Conservation (phyloP, 2,113 vertebrate genomes). For the Trachemys scripta region DNA sequence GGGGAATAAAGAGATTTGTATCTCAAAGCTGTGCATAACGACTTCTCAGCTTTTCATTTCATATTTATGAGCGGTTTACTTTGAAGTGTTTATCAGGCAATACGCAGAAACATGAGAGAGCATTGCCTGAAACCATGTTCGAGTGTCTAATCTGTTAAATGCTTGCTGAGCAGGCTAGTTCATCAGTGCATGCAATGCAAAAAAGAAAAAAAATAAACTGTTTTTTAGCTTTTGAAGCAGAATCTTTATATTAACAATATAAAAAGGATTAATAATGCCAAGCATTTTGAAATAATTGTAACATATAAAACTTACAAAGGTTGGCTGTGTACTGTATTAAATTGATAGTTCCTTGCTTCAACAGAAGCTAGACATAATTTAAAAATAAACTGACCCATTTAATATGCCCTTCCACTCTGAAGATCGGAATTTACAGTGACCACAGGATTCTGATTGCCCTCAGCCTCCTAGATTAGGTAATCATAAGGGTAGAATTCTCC, state of each 20-base stretch:
- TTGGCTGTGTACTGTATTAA: conserved; percentile 69
- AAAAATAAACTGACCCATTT: conserved; percentile 58
- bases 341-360: conserved; percentile 69
- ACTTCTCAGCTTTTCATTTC: conserved; percentile 88
- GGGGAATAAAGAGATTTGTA: conserved; percentile 90
- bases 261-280: conserved; percentile 81
- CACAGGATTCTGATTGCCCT: background rate
- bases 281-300: conserved; percentile 79
- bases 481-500: conserved; percentile 19
- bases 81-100: conserved; percentile 92
- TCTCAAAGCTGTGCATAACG: conserved; percentile 88
- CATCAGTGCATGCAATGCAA: conserved; percentile 82
- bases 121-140: conserved; percentile 87
- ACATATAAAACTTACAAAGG: conserved; percentile 75
- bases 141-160: conserved; percentile 85
- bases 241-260: conserved; percentile 83
- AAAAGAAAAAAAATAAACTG: conserved; percentile 82
- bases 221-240: conserved; percentile 79
- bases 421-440: conserved; percentile 30
- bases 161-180: conserved; percentile 85
- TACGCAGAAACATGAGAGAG: conserved; percentile 87
- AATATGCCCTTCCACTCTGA: conserved; percentile 16
- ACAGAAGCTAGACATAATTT: conserved; percentile 45
- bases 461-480: too few relatives aligned
- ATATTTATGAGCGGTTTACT: conserved; percentile 90